Evolutionary conservation across 53 echinoderm and acorn worm genomes (phyloP), one percentile per base, ranked within the genome.

Genomic region (Henricia sp.): DNA sequence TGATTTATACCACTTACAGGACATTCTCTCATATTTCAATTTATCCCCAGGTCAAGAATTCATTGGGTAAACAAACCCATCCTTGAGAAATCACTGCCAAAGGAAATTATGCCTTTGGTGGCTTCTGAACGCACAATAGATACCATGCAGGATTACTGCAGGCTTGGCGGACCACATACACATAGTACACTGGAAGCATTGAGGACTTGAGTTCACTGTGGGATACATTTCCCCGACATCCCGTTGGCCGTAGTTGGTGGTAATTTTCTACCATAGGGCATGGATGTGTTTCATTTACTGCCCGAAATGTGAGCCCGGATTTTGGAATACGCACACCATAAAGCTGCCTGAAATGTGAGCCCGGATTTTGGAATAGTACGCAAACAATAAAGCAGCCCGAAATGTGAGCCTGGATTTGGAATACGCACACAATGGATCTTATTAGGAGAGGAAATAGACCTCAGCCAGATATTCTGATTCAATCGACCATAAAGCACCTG

Each of bases 241-340:
- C n/a, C n/a, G n/a, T n/a, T n/a, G n/a, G n/a, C n/a, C n/a, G n/a
- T n/a, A n/a, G n/a, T n/a, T n/a, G n/a, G n/a, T n/a, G n/a, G n/a
- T n/a, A n/a, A n/a, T n/a, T n/a, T n/a, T n/a, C n/a, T n/a, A n/a
- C n/a, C 76, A 19, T 57, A 25, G 19, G 59, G 76, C 57, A 76
- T 76, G 76, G 76, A 76, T 76, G 27, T 40, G 38, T 58, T 76
- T 57, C 21, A 59, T 76, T 57, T 76, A 59, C 59, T 26, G 57
- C 19, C 39, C 23, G 14, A 56, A 12, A 33, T 14, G 20, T 37
- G 42, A 59, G 10, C 19, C 25, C 14, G 59, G 39, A 76, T 73
- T 34, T 73, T n/a, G n/a, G n/a, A n/a, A n/a, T n/a, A n/a, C n/a
- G n/a, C n/a, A n/a, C n/a, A n/a, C n/a, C n/a, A n/a, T n/a, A n/a